Conservation (phyloP, 92 coral and sea anemone species). For the Ricordea florida region DNA sequence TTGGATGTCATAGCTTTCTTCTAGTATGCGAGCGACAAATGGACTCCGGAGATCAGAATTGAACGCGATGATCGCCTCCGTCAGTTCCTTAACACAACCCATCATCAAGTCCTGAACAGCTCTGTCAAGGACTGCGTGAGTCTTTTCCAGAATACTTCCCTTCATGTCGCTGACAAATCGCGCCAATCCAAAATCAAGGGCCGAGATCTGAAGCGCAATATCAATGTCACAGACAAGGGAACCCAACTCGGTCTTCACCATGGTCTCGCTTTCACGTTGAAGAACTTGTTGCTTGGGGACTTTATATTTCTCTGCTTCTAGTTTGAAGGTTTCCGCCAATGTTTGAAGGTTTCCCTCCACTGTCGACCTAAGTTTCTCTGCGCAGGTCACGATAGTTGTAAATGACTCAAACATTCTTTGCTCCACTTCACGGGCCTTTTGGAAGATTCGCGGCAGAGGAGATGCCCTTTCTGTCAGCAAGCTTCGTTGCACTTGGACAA, state of each 20-base stretch:
- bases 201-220: background rate
- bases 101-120: constrained; percentile 18
- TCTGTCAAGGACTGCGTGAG: constrained; percentile 30
- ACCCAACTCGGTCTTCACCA: background rate
- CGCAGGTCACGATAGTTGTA: background rate
- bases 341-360: background rate
- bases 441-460: background rate
- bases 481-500: constrained; percentile 23
- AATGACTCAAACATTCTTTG: background rate
- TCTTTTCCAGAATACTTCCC: constrained; percentile 55
- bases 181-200: constrained; percentile 24
- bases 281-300: constrained; percentile 1
- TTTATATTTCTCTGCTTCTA: constrained; percentile 47
- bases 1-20: constrained; percentile 23
- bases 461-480: background rate
- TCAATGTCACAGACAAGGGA: background rate
- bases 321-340: background rate
- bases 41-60: constrained; percentile 5
- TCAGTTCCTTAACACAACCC: constrained; percentile 16
- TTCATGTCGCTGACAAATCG: constrained; percentile 51
- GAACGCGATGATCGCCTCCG: background rate
- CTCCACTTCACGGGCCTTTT: constrained; percentile 4
- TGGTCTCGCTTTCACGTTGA: background rate
- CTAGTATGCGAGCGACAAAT: constrained; percentile 12
- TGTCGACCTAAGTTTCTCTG: background rate